phyloP scores from a whole-genome alignment of 2,113 vertebrate species.

The Odocoileus virginianus region DNA sequence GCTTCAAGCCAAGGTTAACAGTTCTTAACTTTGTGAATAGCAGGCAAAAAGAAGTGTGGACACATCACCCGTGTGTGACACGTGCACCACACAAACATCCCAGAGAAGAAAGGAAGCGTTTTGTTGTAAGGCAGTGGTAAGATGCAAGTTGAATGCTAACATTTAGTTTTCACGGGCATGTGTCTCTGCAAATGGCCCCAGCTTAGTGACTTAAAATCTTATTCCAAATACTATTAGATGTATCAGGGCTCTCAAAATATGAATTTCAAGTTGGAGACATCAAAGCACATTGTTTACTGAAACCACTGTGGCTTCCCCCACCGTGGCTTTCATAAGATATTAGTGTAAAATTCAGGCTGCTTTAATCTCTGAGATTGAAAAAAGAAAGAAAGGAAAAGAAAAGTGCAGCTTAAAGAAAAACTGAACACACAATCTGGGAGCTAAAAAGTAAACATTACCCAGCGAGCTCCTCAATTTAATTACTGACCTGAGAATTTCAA shows the following conservation, averaged over 20 bases:
- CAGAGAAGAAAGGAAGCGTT: neutral
- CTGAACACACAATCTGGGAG: constrained; percentile 17
- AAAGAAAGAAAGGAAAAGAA: neutral
- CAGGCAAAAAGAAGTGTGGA: constrained; percentile 33
- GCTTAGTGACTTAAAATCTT: neutral
- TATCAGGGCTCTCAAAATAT: constrained; percentile 4
- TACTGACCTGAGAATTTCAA: constrained; percentile 37
- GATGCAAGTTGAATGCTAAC: neutral
- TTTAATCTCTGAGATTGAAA: constrained; percentile 33
- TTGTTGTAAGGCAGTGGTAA: neutral
- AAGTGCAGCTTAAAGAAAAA: neutral
- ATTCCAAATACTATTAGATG: constrained; percentile 33
- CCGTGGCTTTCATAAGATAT: constrained; percentile 16
- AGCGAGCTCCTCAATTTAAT: constrained; percentile 46
- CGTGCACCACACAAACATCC: neutral
- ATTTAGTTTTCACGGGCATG: neutral
- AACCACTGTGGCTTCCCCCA: neutral
- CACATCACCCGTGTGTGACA: neutral
- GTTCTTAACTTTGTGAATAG: constrained; percentile 44
- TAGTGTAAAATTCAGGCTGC: constrained; percentile 29
- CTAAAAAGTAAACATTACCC: constrained; percentile 29
- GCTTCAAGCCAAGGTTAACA: constrained; percentile 45
- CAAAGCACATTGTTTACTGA: constrained; percentile 43
- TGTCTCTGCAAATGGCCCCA: neutral
- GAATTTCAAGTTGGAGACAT: constrained; percentile 35